These are phyloP conservation scores for Tetramorium simillimum DNA, from an alignment of 1,140 invertebrate species.

Conservation along the genomic window DNA sequence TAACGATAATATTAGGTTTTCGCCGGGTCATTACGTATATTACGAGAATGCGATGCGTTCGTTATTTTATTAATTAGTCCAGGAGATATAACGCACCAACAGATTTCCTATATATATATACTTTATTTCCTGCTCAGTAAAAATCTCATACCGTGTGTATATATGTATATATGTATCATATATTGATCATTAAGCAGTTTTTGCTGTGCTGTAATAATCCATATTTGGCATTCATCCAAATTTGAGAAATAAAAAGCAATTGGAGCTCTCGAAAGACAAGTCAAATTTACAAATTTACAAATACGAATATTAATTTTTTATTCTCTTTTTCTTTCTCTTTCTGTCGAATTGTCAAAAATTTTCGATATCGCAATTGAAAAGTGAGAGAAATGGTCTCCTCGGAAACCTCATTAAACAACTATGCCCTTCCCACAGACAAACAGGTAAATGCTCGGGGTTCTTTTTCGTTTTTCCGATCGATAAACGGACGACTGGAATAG, in stretches of 20 bases:
- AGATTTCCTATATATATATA: background rate
- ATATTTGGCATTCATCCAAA: slow-evolving; percentile 23
- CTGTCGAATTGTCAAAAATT: background rate
- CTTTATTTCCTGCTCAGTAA: slow-evolving; percentile 11
- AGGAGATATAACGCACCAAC: background rate
- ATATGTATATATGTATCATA: background rate
- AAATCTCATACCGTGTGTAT: slow-evolving; percentile 19
- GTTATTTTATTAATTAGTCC: slow-evolving; percentile 47
- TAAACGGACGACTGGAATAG: slow-evolving; percentile 14
- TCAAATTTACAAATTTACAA: slow-evolving; percentile 34
- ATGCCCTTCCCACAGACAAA: background rate
- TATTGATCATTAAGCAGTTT: background rate
- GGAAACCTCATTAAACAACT: background rate
- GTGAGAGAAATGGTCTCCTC: background rate
- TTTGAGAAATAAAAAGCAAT: background rate
- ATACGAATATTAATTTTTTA: slow-evolving; percentile 27
- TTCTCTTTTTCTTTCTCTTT: background rate
- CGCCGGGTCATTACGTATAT: slow-evolving; percentile 17
- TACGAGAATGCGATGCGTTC: background rate
- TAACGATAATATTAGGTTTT: slow-evolving; percentile 41
- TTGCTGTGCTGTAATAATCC: background rate
- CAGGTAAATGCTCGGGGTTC: background rate
- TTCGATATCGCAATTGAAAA: background rate
- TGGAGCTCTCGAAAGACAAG: background rate
- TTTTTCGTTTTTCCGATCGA: slow-evolving; percentile 29